Evolutionary conservation across 1,140 invertebrate species (phyloP).

Genomic region (Adoxophyes honmai): DNA sequence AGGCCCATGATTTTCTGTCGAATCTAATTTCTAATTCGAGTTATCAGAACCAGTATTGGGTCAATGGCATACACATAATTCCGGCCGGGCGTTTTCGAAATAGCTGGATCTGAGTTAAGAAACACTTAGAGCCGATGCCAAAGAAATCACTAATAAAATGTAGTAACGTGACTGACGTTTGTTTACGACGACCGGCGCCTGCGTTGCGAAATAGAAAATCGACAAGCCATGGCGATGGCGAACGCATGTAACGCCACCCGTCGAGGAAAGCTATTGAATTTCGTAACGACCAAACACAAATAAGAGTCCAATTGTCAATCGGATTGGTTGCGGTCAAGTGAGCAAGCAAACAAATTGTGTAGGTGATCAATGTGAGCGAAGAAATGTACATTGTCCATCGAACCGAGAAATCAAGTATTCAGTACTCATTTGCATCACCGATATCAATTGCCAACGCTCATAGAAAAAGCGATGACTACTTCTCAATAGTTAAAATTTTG

Average conservation of each 20-base stretch:
- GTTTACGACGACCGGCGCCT: constrained; percentile 40
- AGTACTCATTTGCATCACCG: too few species aligned
- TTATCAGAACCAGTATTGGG: constrained; percentile 32
- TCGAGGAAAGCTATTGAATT: constrained; percentile 14
- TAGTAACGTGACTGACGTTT: constrained; percentile 33
- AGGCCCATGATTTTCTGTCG: constrained; percentile 9
- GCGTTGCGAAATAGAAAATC: constrained; percentile 38
- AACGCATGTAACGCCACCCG: constrained; percentile 7
- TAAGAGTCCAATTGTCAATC: constrained; percentile 1
- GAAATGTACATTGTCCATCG: too few species aligned
- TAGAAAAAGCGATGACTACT: too few species aligned
- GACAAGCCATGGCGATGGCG: constrained; percentile 15
- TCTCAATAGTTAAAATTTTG: too few species aligned
- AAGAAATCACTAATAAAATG: constrained; percentile 23
- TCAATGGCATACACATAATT: constrained; percentile 37
- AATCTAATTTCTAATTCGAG: constrained; percentile 10
- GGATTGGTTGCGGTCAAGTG: constrained; percentile 9
- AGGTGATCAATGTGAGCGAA: background rate
- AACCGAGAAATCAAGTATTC: too few species aligned
- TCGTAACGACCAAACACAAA: constrained; percentile 6
- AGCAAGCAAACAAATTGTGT: background rate
- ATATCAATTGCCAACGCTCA: too few species aligned
- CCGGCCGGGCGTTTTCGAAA: constrained; percentile 28
- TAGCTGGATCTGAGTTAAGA: constrained; percentile 33
- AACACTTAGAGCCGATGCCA: constrained; percentile 32